Evolutionary conservation across 1,140 invertebrate species (phyloP).

Genomic region (Drosophila lini): DNA sequence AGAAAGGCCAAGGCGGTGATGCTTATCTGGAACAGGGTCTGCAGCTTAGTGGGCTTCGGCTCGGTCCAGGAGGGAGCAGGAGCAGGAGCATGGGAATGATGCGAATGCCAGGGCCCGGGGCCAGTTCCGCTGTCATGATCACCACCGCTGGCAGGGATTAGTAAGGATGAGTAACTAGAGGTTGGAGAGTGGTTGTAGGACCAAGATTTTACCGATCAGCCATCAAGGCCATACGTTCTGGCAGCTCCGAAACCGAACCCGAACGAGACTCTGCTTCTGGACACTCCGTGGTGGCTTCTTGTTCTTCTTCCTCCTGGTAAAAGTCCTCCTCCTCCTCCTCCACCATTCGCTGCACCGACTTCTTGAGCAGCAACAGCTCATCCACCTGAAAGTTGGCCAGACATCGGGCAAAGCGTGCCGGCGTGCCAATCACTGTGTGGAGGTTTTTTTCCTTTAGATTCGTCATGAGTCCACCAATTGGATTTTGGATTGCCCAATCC

Average conservation of each 20-base stretch:
- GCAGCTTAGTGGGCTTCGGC: conserved; percentile 86
- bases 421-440: conserved; percentile 51
- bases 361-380: conserved; percentile 58
- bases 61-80: conserved; percentile 70
- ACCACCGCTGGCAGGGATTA: conserved; percentile 16
- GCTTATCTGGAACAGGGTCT: conserved; percentile 89
- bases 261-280: background rate
- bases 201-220: conserved; percentile 47
- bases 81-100: conserved; percentile 22
- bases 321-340: conserved; percentile 7
- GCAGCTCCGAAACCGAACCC: background rate
- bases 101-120: conserved; percentile 13
- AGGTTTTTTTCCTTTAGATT: background rate
- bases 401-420: conserved; percentile 61
- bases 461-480: conserved; percentile 7
- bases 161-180: background rate
- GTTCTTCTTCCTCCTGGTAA: background rate
- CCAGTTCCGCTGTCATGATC: conserved; percentile 20
- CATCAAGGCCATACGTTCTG: conserved; percentile 67
- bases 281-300: background rate
- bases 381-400: conserved; percentile 63
- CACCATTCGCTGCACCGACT: conserved; percentile 58
- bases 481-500: conserved; percentile 13
- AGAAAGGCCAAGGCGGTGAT: conserved; percentile 90
- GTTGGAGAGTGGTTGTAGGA: background rate